Evolutionary conservation across 2,113 vertebrate genomes (phyloP), one percentile per base, ranked within the genome.

Genomic region (Chionis minor): DNA sequence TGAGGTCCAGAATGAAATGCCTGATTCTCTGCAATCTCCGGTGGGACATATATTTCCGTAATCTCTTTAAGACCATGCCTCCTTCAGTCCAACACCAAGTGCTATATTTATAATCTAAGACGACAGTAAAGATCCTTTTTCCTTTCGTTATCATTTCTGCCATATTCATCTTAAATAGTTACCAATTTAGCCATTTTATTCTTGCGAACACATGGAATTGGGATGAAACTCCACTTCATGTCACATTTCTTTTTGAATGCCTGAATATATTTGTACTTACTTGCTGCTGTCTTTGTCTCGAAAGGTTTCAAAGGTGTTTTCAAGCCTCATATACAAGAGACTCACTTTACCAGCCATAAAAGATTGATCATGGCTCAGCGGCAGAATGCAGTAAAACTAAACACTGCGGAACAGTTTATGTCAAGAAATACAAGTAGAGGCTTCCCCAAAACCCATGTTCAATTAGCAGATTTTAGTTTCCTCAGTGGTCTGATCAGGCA

Each of bases 1-100:
- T 96, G 97, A 94, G 96, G 97, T 98, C 97, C 92, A 72, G 61
- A 78, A 92, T 62, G 77, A 98, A 95, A 96, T 16, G 84, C 38
- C 4, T 42, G 61, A 62, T 90, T 88, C 66, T 70, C 67, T 30
- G 11, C 91, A 88, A 7, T 69, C 87, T 94, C 86, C 42, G 9
- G 75, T 91, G 72, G 91, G 62, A 93, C 85, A 65, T 74, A 47
- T 13, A 96, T 84, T 94, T 91, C 91, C 59, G 80, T 96, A 82
- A 97, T 96, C 91, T 97, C 97, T 96, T 78, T 72, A 96, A 85
- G 91, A 92, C 92, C 61, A 44, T 78, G 32, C 30, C 79, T 86
- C 94, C 94, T 88, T 72, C 61, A 95, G 88, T 23, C 78, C 55
- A 88, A 94, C 75, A 94, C 62, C 51, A 66, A 98, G 87, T 52